Conservation (phyloP, 2,797 vertebrate species). For the Enteromius treurensis region DNA sequence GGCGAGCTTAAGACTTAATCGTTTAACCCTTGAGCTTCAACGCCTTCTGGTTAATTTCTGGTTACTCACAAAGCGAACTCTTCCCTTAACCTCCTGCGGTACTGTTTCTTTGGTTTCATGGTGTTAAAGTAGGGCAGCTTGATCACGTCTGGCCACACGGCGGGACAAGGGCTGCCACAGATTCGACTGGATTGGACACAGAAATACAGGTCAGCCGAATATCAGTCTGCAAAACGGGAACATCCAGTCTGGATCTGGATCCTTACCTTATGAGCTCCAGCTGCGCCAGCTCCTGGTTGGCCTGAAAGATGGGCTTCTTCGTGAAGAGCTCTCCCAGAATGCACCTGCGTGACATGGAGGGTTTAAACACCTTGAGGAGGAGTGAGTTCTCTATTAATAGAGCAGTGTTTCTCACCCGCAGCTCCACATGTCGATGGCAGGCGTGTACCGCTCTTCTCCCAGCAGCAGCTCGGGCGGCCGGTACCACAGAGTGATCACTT, state of each 20-base stretch:
- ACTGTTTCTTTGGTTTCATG: slow-evolving; percentile 99
- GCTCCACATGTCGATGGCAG: slow-evolving; percentile 98
- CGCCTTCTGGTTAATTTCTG: background rate
- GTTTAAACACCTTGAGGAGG: background rate
- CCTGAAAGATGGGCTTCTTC: slow-evolving; percentile 99
- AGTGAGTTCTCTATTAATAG: background rate
- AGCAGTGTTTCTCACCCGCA: slow-evolving; percentile 87
- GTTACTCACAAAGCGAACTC: slow-evolving; percentile 96
- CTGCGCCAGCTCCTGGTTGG: slow-evolving; percentile 97
- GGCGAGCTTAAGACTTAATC: background rate
- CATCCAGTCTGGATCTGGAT: background rate
- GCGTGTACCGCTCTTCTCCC: slow-evolving; percentile 95
- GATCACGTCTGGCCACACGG: slow-evolving; percentile 98
- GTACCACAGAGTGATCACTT: slow-evolving; percentile 99
- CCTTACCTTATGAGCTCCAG: slow-evolving; percentile 95
- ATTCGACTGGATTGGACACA: slow-evolving; percentile 83
- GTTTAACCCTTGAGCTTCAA: background rate
- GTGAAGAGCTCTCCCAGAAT: slow-evolving; percentile 98
- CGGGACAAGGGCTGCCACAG: slow-evolving; percentile 96
- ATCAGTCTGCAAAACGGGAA: background rate
- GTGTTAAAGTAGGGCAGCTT: slow-evolving; percentile 99
- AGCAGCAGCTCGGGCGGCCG: slow-evolving; percentile 95
- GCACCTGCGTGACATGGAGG: slow-evolving; percentile 79
- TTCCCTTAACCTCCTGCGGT: slow-evolving; percentile 93
- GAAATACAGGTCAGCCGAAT: background rate